Evolutionary conservation across 2,797 vertebrate genomes (phyloP).

Genomic region (Ispidina picta): DNA sequence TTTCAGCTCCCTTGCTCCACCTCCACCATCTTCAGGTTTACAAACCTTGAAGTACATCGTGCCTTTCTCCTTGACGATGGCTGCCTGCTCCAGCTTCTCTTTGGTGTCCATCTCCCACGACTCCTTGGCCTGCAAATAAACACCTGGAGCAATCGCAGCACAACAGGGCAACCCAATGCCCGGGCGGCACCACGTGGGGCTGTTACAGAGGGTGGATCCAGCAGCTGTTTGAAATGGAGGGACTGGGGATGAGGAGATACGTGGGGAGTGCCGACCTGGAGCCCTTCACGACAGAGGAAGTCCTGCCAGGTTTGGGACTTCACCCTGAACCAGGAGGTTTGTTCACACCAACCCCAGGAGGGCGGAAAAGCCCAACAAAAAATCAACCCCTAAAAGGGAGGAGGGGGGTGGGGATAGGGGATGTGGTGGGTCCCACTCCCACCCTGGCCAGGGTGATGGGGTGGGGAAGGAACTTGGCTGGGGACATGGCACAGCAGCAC

Average conservation of each 20-base stretch:
- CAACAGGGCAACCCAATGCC: background rate
- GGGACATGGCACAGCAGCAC: background rate
- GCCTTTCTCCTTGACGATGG: constrained; percentile 90
- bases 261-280: fast-evolving
- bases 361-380: background rate
- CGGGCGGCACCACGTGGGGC: background rate
- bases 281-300: background rate
- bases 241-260: background rate
- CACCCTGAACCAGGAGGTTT: background rate
- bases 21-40: background rate
- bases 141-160: background rate
- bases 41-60: constrained; percentile 95
- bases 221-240: background rate
- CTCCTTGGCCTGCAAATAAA: constrained; percentile 89
- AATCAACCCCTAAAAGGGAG: background rate
- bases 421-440: background rate
- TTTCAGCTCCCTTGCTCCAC: background rate
- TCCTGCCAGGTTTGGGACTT: background rate
- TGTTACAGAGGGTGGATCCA: background rate
- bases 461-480: background rate
- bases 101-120: constrained; percentile 96
- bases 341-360: background rate
- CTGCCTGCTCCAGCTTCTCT: constrained; percentile 89
- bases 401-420: background rate
- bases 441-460: background rate